Evolutionary conservation across 2,113 vertebrate genomes (phyloP).

Genomic region (Pedetes capensis): DNA sequence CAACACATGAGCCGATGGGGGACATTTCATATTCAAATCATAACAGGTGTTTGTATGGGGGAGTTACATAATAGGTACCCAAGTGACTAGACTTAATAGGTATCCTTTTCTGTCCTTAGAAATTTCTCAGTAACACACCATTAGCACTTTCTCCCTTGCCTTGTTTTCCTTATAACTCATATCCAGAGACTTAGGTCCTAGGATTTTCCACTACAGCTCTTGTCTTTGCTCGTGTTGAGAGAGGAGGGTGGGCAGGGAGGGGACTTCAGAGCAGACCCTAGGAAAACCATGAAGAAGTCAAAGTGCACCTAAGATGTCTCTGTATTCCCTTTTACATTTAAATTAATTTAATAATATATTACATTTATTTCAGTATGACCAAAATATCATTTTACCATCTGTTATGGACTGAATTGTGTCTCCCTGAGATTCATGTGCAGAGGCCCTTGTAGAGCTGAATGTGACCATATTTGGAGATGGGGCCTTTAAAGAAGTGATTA

Average conservation of each 20-base stretch:
- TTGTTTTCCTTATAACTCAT: background rate
- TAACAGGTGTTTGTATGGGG: no score
- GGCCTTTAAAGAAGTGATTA: background rate
- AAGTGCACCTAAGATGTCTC: background rate
- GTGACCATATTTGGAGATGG: background rate
- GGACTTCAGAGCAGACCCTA: background rate
- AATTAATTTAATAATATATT: background rate
- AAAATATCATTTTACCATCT: background rate
- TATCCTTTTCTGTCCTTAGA: background rate
- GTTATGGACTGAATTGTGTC: background rate
- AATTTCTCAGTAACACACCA: background rate
- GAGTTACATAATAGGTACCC: background rate
- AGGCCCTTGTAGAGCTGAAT: background rate
- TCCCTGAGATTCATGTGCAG: background rate
- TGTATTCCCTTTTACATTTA: background rate
- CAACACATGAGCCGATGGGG: background rate
- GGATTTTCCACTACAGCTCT: background rate
- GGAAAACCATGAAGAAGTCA: background rate
- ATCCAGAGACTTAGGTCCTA: background rate
- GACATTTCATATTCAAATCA: no score
- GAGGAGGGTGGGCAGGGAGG: accelerated
- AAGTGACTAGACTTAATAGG: background rate
- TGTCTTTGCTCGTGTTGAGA: background rate
- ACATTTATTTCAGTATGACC: background rate
- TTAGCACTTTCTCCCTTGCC: background rate